These are phyloP conservation scores for Azorinus chamasolen DNA, from an alignment of 2,888 invertebrate species.

Conservation along the genomic window DNA sequence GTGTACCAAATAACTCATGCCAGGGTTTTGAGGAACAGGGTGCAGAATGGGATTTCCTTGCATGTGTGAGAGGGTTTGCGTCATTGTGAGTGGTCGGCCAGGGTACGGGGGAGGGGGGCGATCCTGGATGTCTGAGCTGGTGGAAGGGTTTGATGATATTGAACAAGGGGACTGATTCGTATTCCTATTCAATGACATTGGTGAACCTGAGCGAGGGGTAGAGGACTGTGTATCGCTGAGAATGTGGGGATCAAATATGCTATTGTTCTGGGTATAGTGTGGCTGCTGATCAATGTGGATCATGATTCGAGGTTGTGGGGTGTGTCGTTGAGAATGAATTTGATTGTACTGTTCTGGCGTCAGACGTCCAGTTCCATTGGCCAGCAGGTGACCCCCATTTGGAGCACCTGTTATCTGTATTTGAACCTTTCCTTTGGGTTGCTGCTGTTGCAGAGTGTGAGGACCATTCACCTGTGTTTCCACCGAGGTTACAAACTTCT, in stretches of 20 bases:
- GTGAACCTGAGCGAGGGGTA: conserved; percentile 84
- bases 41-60: conserved; percentile 65
- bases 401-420: conserved; percentile 70
- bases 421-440: conserved; percentile 63
- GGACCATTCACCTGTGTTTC: conserved; percentile 83
- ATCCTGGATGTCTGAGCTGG: conserved; percentile 85
- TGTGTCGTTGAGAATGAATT: conserved; percentile 13
- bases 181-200: conserved; percentile 81
- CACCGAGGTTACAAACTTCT: conserved; percentile 81
- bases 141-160: conserved; percentile 85
- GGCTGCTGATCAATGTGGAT: conserved; percentile 36
- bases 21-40: conserved; percentile 65
- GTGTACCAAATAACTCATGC: conserved; percentile 58
- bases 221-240: conserved; percentile 76
- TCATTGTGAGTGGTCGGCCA: conserved; percentile 75
- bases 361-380: conserved; percentile 51
- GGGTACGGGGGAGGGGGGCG: conserved; percentile 85
- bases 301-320: conserved; percentile 36
- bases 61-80: conserved; percentile 43
- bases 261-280: not conserved
- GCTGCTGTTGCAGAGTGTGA: conserved; percentile 37
- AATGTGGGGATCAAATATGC: conserved; percentile 18
- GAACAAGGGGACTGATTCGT: conserved; percentile 86
- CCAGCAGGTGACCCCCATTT: conserved; percentile 43
- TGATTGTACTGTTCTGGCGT: conserved; percentile 87